Percentiles rank a stretch among this genome's conserved stretches.
These are phyloP conservation scores for Nicator chloris DNA, from an alignment of 2,113 vertebrate species.

Conservation along the genomic window DNA sequence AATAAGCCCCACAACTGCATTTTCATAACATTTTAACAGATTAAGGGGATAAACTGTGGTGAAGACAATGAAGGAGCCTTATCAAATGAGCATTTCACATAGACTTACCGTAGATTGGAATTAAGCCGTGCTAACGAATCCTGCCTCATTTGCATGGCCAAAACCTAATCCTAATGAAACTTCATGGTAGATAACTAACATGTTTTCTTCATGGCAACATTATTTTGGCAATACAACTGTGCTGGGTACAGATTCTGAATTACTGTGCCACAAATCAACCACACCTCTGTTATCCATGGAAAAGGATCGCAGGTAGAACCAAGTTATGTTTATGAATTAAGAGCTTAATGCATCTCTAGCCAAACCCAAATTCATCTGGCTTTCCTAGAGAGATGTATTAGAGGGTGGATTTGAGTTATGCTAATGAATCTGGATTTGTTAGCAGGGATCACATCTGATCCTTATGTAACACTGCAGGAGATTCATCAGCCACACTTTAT, in stretches of 20 bases:
- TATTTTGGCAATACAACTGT: background rate
- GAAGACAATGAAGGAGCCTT: conserved; percentile 75
- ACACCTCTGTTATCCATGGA: background rate
- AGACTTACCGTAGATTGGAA: conserved; percentile 70
- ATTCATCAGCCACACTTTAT: conserved; percentile 54
- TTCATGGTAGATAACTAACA: conserved; percentile 58
- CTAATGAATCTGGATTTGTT: conserved; percentile 60
- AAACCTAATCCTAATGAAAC: conserved; percentile 69
- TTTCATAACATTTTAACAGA: conserved; percentile 73
- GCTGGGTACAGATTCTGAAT: background rate
- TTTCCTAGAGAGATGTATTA: conserved; percentile 50
- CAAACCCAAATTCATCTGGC: background rate
- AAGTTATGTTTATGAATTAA: background rate
- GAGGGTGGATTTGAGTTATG: conserved; percentile 49
- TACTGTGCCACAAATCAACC: background rate
- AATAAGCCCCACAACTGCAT: conserved; percentile 65
- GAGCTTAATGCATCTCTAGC: background rate
- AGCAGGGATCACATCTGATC: conserved; percentile 60
- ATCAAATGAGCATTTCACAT: conserved; percentile 78
- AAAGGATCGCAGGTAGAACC: background rate
- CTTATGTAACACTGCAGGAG: conserved; percentile 18
- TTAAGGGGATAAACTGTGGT: conserved; percentile 70
- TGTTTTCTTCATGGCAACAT: conserved; percentile 30
- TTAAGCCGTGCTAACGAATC: conserved; percentile 67
- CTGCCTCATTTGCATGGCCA: conserved; percentile 69